Percentiles rank a stretch among this genome's conserved stretches.
These are phyloP conservation scores for Danio tinwini DNA, from an alignment of 2,797 vertebrate species.

Conservation along the genomic window DNA sequence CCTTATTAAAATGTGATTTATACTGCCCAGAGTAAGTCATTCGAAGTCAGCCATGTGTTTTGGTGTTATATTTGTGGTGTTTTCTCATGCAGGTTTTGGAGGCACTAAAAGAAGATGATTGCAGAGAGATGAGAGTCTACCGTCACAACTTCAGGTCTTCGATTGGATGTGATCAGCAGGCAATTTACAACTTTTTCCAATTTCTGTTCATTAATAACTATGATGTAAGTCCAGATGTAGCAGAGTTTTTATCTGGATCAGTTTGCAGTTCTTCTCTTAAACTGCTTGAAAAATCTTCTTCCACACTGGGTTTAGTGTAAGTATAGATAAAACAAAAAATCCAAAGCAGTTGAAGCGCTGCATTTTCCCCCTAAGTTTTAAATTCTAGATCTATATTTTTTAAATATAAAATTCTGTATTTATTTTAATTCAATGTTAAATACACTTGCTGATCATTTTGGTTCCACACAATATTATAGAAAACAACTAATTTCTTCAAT, in stretches of 20 bases:
- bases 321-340: neutral
- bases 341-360: neutral
- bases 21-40: neutral
- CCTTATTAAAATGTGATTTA: neutral
- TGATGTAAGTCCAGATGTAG: neutral
- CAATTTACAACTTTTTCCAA: neutral
- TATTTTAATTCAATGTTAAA: constrained; percentile 7
- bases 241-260: neutral
- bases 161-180: neutral
- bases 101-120: constrained; percentile 78
- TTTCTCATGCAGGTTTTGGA: constrained; percentile 72
- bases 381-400: neutral
- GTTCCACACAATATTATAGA: neutral
- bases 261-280: neutral
- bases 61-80: neutral
- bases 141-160: neutral
- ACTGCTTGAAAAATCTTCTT: neutral
- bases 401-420: neutral
- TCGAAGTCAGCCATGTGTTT: neutral
- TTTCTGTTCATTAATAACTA: neutral
- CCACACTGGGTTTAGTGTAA: neutral
- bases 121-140: neutral
- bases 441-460: neutral
- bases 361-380: neutral
- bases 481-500: neutral